These are phyloP conservation scores for Limnephilus auricula DNA, from an alignment of 2,888 invertebrate species.

Conservation along the genomic window DNA sequence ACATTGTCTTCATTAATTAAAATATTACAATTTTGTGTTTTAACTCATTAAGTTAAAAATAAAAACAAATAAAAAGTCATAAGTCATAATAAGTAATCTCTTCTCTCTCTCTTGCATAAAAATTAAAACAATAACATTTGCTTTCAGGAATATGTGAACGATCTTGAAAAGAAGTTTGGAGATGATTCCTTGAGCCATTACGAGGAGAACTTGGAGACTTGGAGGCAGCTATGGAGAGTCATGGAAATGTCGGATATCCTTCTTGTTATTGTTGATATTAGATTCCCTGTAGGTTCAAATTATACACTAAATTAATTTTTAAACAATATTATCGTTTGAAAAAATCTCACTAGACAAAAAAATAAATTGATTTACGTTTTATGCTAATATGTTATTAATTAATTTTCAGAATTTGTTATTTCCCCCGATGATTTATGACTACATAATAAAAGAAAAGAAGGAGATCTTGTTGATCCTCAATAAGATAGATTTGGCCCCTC, in stretches of 20 bases:
- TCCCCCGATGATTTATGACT: constrained; percentile 91
- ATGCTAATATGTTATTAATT: not conserved
- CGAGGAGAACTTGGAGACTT: constrained; percentile 96
- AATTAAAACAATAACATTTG: constrained; percentile 38
- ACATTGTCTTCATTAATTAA: too few species aligned
- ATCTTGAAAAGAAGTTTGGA: constrained; percentile 80
- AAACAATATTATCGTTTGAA: not conserved
- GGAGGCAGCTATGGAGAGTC: constrained; percentile 97
- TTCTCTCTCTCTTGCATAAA: not conserved
- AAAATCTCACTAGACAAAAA: not conserved
- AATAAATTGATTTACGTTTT: not conserved
- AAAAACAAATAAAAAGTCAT: too few species aligned
- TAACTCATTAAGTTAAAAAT: too few species aligned
- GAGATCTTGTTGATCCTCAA: constrained; percentile 92
- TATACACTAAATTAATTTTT: not conserved
- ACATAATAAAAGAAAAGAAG: constrained; percentile 87
- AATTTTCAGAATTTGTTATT: constrained; percentile 85
- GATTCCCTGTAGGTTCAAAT: constrained; percentile 83
- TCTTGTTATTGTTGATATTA: constrained; percentile 91
- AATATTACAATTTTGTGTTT: too few species aligned
- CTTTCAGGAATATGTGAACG: constrained; percentile 85
- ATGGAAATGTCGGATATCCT: constrained; percentile 95
- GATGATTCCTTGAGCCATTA: constrained; percentile 88
- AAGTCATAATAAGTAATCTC: not conserved
- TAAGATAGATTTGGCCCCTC: constrained; percentile 93